These are phyloP conservation scores for Troides aeacus DNA, from an alignment of 2,888 invertebrate genomes.

Conservation along the genomic window DNA sequence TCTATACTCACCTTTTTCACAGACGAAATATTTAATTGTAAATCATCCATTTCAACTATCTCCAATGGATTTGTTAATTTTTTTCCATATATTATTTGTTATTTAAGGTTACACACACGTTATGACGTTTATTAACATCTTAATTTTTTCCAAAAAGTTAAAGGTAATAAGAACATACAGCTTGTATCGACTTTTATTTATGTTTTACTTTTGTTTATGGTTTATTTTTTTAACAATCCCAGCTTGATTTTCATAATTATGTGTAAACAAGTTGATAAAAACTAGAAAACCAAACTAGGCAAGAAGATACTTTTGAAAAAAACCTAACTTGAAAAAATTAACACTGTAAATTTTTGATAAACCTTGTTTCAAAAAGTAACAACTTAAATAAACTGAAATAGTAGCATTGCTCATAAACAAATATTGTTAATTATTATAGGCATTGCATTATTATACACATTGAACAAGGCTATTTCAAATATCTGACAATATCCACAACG, in stretches of 20 bases:
- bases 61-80: background rate
- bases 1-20: conserved; percentile 55
- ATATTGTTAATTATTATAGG: too few species aligned
- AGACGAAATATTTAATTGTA: conserved; percentile 72
- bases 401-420: too few species aligned
- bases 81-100: background rate
- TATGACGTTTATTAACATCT: conserved; percentile 10
- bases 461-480: too few species aligned
- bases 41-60: conserved; percentile 65
- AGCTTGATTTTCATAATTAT: background rate
- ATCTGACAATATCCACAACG: too few species aligned
- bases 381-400: too few species aligned
- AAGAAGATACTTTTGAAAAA: too few species aligned
- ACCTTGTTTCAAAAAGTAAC: too few species aligned
- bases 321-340: too few species aligned
- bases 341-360: too few species aligned
- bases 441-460: too few species aligned
- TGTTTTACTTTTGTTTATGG: background rate
- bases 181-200: background rate
- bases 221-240: background rate
- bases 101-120: conserved; percentile 29
- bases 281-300: too few species aligned
- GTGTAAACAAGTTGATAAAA: background rate
- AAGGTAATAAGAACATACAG: background rate
- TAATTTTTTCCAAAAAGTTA: background rate